Evolutionary conservation across 2,888 invertebrate genomes (phyloP), one percentile per base, ranked within the genome.

Genomic region (Lomographa bimaculata): DNA sequence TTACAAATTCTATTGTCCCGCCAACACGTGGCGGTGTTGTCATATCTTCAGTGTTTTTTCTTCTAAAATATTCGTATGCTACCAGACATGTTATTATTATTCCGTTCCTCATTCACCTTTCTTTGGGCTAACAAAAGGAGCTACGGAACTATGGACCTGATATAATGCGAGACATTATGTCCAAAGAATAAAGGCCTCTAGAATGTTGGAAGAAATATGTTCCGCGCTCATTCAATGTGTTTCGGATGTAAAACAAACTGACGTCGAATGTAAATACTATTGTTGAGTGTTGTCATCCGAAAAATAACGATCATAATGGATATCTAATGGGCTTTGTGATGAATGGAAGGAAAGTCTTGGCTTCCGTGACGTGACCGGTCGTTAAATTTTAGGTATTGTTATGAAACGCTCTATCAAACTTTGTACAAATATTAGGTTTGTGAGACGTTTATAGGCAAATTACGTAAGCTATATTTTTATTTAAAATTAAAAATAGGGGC

Each of bases 241-340:
- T 85, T 82, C 71, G 79, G 78, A 81, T 82, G 84, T 85, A 86
- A 86, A 87, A 87, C 86, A 87, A 86, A 86, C 87, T 89, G 85
- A 86, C 87, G 81, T 80, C 77, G 79, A 85, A 86, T 85, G 84
- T 87, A 87, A 89, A 87, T 86, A 89, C 79, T 80, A 83, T 89
- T 87, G 85, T 87, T 69, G 68, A 65, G 71, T 71, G 83, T 76
- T 83, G 80, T 81, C 82, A 80, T 75, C 68, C 74, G 71, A 79
- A 74, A 77, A 79, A 80, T 82, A 73, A 80, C 71, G 68, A 72
- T 71, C 66, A 71, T 81, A 86, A 87, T 86, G 77, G 81, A 71
- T 69, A 73, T 84, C 76, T 86, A 83, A 83, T 85, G 77, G 71
- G 52, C 54, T 62, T 74, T 75, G 74, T 79, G 74, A 76, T 76